Evolutionary conservation across 2,113 vertebrate species (phyloP).

Genomic region (Regulus satrapa): DNA sequence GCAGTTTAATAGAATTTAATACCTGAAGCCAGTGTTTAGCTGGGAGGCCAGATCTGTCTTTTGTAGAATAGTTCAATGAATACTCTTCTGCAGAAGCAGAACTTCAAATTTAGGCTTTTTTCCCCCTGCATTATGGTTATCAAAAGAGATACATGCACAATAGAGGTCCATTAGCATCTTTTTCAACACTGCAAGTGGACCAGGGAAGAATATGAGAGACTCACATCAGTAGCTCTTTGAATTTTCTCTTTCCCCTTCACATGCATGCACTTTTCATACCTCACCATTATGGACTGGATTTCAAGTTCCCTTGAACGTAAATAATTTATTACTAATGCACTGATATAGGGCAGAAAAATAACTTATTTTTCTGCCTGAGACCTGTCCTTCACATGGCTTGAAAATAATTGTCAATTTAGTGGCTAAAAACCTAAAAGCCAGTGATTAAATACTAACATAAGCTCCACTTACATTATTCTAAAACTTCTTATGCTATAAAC

Average conservation of each 20-base stretch:
- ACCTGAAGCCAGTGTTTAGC: background rate
- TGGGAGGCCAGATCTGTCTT: background rate
- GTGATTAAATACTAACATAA: background rate
- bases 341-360: background rate
- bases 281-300: background rate
- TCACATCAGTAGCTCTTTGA: background rate
- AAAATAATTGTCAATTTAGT: slow-evolving; percentile 1
- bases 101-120: background rate
- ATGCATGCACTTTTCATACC: background rate
- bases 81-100: background rate
- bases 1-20: background rate
- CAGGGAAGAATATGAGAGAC: background rate
- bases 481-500: slow-evolving; percentile 9
- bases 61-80: background rate
- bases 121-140: background rate
- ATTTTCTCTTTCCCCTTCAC: background rate
- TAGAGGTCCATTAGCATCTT: slow-evolving; percentile 10
- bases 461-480: background rate
- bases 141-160: background rate
- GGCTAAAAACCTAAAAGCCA: background rate
- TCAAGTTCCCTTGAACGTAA: background rate
- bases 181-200: background rate
- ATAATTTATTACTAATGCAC: background rate
- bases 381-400: background rate
- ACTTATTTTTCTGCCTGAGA: background rate